Evolutionary conservation across 2,888 invertebrate species (phyloP).

Genomic region (Cenopis cana): DNA sequence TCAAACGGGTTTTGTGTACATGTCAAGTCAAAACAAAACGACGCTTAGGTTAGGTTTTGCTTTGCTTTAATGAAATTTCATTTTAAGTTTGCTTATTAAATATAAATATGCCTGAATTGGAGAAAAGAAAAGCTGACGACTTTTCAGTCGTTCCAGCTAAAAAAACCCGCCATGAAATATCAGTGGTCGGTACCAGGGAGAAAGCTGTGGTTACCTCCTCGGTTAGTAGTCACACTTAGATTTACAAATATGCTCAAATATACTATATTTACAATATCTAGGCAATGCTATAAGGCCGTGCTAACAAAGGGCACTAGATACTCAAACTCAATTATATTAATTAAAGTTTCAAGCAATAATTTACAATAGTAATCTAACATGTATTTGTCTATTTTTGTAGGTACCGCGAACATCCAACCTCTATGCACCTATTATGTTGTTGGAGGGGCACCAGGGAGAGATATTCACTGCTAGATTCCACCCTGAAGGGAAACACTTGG

Average conservation of each 20-base stretch:
- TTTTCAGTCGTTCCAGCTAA: conserved; percentile 86
- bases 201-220: conserved; percentile 89
- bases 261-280: background rate
- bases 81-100: conserved; percentile 2
- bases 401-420: conserved; percentile 94
- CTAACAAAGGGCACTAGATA: background rate
- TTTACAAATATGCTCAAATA: background rate
- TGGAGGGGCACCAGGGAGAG: conserved; percentile 99
- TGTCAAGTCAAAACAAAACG: conserved; percentile 36
- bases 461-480: conserved; percentile 97
- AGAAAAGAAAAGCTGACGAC: conserved; percentile 88
- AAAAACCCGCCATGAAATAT: conserved; percentile 88
- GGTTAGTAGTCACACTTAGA: conserved; percentile 80
- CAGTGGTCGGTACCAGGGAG: conserved; percentile 89
- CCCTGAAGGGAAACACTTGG: conserved; percentile 97
- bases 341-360: background rate
- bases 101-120: conserved; percentile 73
- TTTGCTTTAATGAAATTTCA: conserved; percentile 9
- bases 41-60: conserved; percentile 42
- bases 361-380: background rate
- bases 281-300: too few relatives aligned
- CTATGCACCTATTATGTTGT: conserved; percentile 96
- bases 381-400: conserved; percentile 62
- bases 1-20: conserved; percentile 20
- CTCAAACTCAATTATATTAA: background rate